phyloP scores from a whole-genome alignment of 2,888 invertebrate species.

The Caenorhabditis imperialis region DNA sequence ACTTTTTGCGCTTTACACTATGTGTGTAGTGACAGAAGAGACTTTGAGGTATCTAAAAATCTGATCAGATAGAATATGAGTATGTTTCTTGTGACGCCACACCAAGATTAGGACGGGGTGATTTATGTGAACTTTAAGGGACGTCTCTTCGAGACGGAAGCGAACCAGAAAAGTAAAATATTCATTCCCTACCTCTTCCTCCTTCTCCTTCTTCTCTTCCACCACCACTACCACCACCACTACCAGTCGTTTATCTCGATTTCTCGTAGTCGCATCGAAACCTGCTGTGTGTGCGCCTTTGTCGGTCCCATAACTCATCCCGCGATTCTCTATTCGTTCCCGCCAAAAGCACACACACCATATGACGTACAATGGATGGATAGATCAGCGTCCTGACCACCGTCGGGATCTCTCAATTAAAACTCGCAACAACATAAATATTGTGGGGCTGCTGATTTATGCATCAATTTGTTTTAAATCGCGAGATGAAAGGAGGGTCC shows the following conservation, averaged over 20 bases:
- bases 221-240: not conserved
- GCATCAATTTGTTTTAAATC: slow-evolving; percentile 45
- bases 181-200: slow-evolving; percentile 8
- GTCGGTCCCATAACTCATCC: slow-evolving; percentile 50
- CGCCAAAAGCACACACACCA: slow-evolving; percentile 49
- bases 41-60: slow-evolving; percentile 12
- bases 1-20: slow-evolving; percentile 1
- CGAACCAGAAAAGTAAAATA: slow-evolving; percentile 2
- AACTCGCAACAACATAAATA: slow-evolving; percentile 46
- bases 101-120: slow-evolving; percentile 50
- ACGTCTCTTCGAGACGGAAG: slow-evolving; percentile 23
- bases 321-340: slow-evolving; percentile 5
- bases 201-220: not conserved
- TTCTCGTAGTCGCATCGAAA: slow-evolving; percentile 11
- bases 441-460: slow-evolving; percentile 52
- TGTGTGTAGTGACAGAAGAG: slow-evolving; percentile 11
- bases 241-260: slow-evolving; percentile 6
- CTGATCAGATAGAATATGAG: slow-evolving; percentile 54
- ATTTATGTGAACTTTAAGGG: slow-evolving; percentile 46
- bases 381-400: not conserved
- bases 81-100: slow-evolving; percentile 13
- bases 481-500: not conserved
- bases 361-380: slow-evolving; percentile 36
- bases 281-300: slow-evolving; percentile 29
- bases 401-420: slow-evolving; percentile 35